Conservation (phyloP, 2,888 invertebrate species). For the Idaea biselata region DNA sequence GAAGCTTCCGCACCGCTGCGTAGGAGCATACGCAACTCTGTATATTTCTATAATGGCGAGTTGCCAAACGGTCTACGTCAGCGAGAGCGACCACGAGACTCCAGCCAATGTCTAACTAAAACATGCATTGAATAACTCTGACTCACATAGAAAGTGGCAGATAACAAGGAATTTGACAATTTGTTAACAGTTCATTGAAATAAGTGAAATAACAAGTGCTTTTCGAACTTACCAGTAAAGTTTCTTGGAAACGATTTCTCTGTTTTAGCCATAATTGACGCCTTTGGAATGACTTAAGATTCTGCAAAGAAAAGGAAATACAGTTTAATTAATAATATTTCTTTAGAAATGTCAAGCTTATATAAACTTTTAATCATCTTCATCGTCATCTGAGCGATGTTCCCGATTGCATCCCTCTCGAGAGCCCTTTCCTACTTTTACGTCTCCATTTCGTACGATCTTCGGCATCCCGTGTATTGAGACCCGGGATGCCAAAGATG, state of each 20-base stretch:
- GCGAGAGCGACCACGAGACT: slow-evolving; percentile 19
- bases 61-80: slow-evolving; percentile 43
- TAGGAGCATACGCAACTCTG: slow-evolving; percentile 24
- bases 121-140: neutral
- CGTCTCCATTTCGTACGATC: too few relatives aligned
- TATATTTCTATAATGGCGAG: slow-evolving; percentile 64
- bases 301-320: slow-evolving; percentile 52
- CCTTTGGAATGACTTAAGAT: slow-evolving; percentile 56
- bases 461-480: too few relatives aligned
- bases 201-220: slow-evolving; percentile 4
- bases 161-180: neutral
- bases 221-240: slow-evolving; percentile 63
- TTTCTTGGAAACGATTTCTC: slow-evolving; percentile 77
- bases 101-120: slow-evolving; percentile 30
- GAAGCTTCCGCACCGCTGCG: neutral
- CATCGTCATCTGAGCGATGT: too few relatives aligned
- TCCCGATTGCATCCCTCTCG: too few relatives aligned
- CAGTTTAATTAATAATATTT: neutral
- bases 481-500: too few relatives aligned
- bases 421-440: too few relatives aligned
- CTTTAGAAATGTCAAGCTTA: too few relatives aligned
- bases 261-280: slow-evolving; percentile 67
- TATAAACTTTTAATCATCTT: too few relatives aligned
- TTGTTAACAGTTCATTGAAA: neutral
- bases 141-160: neutral